These are phyloP conservation scores for Spilarctia lutea DNA, from an alignment of 2,888 invertebrate genomes.

Conservation along the genomic window DNA sequence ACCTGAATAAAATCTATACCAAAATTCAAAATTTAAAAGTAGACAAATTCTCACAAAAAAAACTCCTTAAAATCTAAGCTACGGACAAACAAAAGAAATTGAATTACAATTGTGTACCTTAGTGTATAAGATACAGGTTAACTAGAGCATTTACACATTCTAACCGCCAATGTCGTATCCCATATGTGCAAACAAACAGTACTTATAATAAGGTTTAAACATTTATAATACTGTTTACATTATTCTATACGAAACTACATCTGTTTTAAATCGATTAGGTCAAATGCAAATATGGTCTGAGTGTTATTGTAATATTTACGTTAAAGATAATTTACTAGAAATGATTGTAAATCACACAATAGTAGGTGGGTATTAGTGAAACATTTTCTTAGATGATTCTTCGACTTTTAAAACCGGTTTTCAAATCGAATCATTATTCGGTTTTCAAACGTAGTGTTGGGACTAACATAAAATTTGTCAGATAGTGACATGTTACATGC, in stretches of 20 bases:
- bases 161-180: slow-evolving; percentile 38
- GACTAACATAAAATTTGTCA: slow-evolving; percentile 15
- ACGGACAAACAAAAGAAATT: not conserved
- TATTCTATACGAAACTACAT: slow-evolving; percentile 44
- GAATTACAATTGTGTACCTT: too few relatives aligned
- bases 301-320: slow-evolving; percentile 19
- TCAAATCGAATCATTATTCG: slow-evolving; percentile 12
- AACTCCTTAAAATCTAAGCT: not conserved
- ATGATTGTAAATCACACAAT: slow-evolving; percentile 4
- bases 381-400: not conserved
- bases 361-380: not conserved
- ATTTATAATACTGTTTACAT: slow-evolving; percentile 50
- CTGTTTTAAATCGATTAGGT: slow-evolving; percentile 52
- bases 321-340: slow-evolving; percentile 10
- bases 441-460: slow-evolving; percentile 7
- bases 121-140: slow-evolving; percentile 27
- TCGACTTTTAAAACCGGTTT: slow-evolving; percentile 3
- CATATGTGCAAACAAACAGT: slow-evolving; percentile 49
- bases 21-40: too few relatives aligned
- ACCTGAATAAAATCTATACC: not conserved
- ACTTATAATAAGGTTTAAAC: slow-evolving; percentile 41
- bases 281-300: slow-evolving; percentile 30
- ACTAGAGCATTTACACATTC: slow-evolving; percentile 19
- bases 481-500: slow-evolving; percentile 4
- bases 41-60: too few relatives aligned